Evolutionary conservation across 2,113 vertebrate species (phyloP).

Genomic region (Myrmecobius fasciatus): DNA sequence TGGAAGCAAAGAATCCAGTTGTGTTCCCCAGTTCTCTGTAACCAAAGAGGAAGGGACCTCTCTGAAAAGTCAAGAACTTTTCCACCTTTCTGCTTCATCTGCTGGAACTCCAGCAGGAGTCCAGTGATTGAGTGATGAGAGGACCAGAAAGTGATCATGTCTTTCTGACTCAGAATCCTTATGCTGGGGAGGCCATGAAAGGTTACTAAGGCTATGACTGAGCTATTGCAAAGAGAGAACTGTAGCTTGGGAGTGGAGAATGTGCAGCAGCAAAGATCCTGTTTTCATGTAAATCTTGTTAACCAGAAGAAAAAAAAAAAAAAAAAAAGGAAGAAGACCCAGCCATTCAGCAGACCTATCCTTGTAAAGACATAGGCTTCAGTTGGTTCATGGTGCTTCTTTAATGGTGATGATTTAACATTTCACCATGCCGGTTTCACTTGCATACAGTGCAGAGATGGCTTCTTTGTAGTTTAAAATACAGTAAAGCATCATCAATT

Average conservation of each 20-base stretch:
- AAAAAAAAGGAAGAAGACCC: not conserved
- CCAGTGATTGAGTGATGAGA: not conserved
- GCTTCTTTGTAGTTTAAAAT: not conserved
- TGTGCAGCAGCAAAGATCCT: not conserved
- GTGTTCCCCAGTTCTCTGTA: not conserved
- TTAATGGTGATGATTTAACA: not conserved
- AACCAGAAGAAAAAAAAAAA: not conserved
- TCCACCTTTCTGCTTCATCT: not conserved
- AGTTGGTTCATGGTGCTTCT: too few species aligned
- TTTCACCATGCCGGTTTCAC: not conserved
- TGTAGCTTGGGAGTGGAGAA: not conserved
- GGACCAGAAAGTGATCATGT: not conserved
- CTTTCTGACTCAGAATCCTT: not conserved
- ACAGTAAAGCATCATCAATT: not conserved
- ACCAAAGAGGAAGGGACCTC: not conserved
- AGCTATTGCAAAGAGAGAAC: not conserved
- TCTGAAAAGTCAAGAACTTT: not conserved
- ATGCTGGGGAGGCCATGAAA: fast-evolving
- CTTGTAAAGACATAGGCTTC: not conserved
- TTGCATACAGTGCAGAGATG: not conserved
- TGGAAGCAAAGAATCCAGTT: not conserved
- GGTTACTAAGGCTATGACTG: not conserved
- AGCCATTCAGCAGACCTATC: not conserved
- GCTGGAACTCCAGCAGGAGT: not conserved
- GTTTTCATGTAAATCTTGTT: constrained; percentile 23